Evolutionary conservation across 64 coral and sea anemone species (phyloP).

Genomic region (Stylophora pistillata): DNA sequence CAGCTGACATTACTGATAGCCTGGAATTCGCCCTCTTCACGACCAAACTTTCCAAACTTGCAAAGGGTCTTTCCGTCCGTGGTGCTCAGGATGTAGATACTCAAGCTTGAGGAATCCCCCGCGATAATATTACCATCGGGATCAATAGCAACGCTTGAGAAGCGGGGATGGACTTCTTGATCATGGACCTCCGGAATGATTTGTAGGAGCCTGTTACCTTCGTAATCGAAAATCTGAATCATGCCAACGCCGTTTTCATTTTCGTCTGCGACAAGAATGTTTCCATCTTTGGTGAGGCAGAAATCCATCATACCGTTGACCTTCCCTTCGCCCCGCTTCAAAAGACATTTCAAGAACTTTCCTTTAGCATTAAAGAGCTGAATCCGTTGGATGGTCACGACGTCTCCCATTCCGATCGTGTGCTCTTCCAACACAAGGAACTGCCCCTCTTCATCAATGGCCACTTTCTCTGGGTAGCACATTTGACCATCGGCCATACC

Average conservation of each 20-base stretch:
- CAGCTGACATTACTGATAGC: conserved; percentile 29
- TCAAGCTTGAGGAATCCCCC: conserved; percentile 14
- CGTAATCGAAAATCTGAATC: conserved; percentile 74
- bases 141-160: conserved; percentile 48
- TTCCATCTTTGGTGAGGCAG: conserved; percentile 69
- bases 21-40: conserved; percentile 61
- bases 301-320: conserved; percentile 82
- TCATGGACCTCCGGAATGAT: conserved; percentile 47
- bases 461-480: conserved; percentile 68
- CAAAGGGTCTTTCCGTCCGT: conserved; percentile 29
- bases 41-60: conserved; percentile 80
- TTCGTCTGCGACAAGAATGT: conserved; percentile 63
- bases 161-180: conserved; percentile 21
- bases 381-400: conserved; percentile 71
- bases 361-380: conserved; percentile 70
- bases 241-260: conserved; percentile 27
- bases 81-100: conserved; percentile 46
- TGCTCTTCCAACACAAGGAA: conserved; percentile 81
- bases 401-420: conserved; percentile 42
- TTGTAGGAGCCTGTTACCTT: conserved; percentile 60
- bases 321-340: conserved; percentile 66
- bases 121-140: conserved; percentile 59
- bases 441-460: conserved; percentile 66
- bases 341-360: conserved; percentile 74
- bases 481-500: conserved; percentile 70